These are phyloP conservation scores for Serinus canaria DNA, from an alignment of 2,113 vertebrate genomes.

Conservation along the genomic window DNA sequence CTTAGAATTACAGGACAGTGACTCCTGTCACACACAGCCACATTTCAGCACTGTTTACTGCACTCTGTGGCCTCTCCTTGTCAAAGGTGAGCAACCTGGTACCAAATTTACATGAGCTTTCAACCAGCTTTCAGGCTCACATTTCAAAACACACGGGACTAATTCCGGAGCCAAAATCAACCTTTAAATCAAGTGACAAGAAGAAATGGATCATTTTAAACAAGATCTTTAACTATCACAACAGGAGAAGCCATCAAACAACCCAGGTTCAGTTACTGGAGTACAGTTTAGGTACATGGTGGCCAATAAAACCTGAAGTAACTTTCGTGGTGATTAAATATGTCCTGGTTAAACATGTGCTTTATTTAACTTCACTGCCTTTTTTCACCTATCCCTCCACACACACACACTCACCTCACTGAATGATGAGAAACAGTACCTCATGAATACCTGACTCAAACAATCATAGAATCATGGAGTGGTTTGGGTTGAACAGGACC, in stretches of 20 bases:
- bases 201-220: slow-evolving; percentile 68
- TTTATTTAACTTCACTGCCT: neutral
- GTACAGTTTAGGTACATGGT: neutral
- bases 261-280: neutral
- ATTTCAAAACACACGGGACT: slow-evolving; percentile 72
- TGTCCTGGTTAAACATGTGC: neutral
- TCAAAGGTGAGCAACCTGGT: slow-evolving; percentile 47
- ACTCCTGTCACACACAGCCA: neutral
- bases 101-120: slow-evolving; percentile 45
- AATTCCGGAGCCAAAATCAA: slow-evolving; percentile 70
- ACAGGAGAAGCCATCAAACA: slow-evolving; percentile 48
- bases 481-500: neutral
- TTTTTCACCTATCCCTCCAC: neutral
- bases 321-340: neutral
- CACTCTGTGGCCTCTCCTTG: neutral
- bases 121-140: slow-evolving; percentile 31
- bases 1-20: neutral
- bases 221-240: slow-evolving; percentile 70
- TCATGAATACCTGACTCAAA: neutral
- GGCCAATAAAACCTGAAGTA: slow-evolving; percentile 1
- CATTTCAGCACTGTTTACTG: slow-evolving; percentile 42
- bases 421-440: neutral
- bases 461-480: neutral
- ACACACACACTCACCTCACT: neutral
- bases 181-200: slow-evolving; percentile 62